Percentiles rank a stretch among this genome's conserved stretches.
These are phyloP conservation scores for Epistrophella euchroma DNA, from an alignment of 2,888 invertebrate species.

Conservation along the genomic window DNA sequence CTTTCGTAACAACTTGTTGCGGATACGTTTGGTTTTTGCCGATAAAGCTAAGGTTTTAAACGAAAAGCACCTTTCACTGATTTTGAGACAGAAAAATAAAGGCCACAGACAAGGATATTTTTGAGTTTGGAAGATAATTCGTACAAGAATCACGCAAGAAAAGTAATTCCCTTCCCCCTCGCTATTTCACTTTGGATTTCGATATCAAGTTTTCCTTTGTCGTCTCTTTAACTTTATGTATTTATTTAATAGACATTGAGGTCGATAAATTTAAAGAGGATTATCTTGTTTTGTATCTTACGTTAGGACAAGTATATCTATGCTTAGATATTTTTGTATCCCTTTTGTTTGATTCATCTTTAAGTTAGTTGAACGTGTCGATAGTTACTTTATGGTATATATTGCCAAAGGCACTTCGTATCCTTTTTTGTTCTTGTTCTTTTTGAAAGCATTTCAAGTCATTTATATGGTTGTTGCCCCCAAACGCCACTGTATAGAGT, in stretches of 20 bases:
- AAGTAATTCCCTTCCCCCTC: slow-evolving; percentile 51
- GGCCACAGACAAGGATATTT: slow-evolving; percentile 1
- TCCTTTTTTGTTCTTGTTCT: background rate
- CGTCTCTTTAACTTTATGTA: background rate
- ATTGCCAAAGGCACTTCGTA: slow-evolving; percentile 25
- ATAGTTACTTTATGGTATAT: slow-evolving; percentile 48
- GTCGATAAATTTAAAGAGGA: slow-evolving; percentile 71
- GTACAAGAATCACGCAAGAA: slow-evolving; percentile 63
- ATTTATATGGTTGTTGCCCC: slow-evolving; percentile 32
- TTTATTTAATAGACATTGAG: slow-evolving; percentile 50
- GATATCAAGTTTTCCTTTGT: background rate
- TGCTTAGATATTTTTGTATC: background rate
- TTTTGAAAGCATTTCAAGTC: slow-evolving; percentile 27
- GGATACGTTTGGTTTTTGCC: background rate
- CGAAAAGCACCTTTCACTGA: slow-evolving; percentile 13
- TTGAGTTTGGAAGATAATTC: slow-evolving; percentile 19
- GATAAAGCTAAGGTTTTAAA: slow-evolving; percentile 11
- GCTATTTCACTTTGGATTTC: background rate
- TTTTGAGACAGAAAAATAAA: background rate
- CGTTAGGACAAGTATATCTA: background rate
- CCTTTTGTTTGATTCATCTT: slow-evolving; percentile 26
- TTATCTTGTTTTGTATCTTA: slow-evolving; percentile 60
- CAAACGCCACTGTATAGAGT: slow-evolving; percentile 25
- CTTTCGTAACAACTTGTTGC: slow-evolving; percentile 27
- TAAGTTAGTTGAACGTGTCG: slow-evolving; percentile 44